phyloP scores from a whole-genome alignment of 1,140 invertebrate species.

The Achatina immaculata region DNA sequence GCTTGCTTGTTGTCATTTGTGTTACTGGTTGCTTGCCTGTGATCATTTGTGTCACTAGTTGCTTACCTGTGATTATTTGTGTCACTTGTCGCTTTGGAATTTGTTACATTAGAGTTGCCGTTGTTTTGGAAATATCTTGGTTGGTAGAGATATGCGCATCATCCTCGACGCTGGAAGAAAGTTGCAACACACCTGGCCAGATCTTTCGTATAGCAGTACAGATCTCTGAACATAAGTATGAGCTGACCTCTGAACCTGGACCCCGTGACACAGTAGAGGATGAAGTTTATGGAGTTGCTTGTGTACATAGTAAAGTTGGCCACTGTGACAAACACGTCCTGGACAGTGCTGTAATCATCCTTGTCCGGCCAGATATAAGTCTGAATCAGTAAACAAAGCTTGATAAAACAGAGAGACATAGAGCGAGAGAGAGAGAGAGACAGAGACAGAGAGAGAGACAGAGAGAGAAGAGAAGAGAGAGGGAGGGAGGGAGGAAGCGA shows the following conservation, averaged over 20 bases:
- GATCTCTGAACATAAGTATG: constrained; percentile 13
- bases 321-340: constrained; percentile 35
- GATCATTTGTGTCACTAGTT: too few species aligned
- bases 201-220: not conserved
- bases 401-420: not conserved
- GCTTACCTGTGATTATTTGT: too few species aligned
- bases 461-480: not conserved
- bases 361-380: not conserved
- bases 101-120: too few species aligned
- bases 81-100: too few species aligned
- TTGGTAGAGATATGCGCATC: too few species aligned
- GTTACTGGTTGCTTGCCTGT: too few species aligned
- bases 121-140: too few species aligned
- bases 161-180: too few species aligned
- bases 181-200: too few species aligned
- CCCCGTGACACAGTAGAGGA: constrained; percentile 58
- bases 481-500: too few species aligned
- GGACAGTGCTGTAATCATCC: not conserved
- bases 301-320: constrained; percentile 51
- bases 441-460: not conserved
- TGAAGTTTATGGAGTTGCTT: constrained; percentile 60
- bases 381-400: not conserved
- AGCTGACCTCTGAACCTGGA: constrained; percentile 52
- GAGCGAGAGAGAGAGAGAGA: not conserved
- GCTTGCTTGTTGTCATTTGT: too few species aligned